Evolutionary conservation across 2,113 vertebrate genomes (phyloP).

Genomic region (Raja brachyura): DNA sequence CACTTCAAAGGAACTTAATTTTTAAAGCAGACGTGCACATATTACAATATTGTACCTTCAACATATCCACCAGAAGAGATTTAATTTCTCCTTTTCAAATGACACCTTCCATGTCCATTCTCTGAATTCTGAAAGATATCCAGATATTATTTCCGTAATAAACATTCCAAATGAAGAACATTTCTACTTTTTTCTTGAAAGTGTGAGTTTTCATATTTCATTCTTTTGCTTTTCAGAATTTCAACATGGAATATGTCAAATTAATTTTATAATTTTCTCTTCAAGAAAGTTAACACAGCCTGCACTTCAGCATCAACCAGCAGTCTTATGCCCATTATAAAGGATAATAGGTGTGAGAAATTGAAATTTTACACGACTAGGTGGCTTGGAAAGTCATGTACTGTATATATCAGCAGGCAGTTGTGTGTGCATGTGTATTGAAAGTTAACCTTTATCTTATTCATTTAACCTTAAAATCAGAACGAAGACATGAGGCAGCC

Average conservation of each 20-base stretch:
- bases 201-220: background rate
- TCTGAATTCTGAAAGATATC: background rate
- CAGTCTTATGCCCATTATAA: background rate
- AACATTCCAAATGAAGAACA: background rate
- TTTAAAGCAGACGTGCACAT: too few species aligned
- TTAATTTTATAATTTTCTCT: background rate
- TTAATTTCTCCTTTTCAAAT: background rate
- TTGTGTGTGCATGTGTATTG: too few species aligned
- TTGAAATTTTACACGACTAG: background rate
- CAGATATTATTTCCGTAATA: background rate
- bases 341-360: background rate
- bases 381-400: background rate
- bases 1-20: too few species aligned
- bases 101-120: background rate
- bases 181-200: background rate
- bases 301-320: background rate
- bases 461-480: background rate
- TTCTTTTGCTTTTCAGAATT: background rate
- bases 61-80: too few species aligned
- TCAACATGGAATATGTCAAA: background rate
- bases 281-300: background rate
- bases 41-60: too few species aligned
- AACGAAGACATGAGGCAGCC: background rate
- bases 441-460: too few species aligned
- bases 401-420: background rate